Evolutionary conservation across 2,113 vertebrate species (phyloP), one percentile per base, ranked within the genome.

Genomic region (Onychorhynchus coronatus): DNA sequence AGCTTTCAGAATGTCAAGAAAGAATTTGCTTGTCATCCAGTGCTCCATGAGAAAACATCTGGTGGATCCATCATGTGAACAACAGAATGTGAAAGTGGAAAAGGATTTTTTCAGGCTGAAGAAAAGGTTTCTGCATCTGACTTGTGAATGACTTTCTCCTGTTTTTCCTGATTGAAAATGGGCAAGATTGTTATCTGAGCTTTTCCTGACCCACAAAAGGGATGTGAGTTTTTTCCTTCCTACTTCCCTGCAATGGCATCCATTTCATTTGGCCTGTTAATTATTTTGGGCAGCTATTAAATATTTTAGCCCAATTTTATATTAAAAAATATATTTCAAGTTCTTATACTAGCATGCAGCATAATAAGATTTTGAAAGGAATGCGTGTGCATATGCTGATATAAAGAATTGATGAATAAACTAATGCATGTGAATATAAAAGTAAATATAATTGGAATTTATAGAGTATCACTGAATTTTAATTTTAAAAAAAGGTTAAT

Each of bases 151-250:
- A 41, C 12, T 63, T 79, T 66, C 78, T 44, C 44, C 52, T 18
- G 24, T 11, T 66, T 91, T 59, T 71, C 28, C 28, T 86, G 50
- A 90, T 23, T 62, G 37, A 70, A 81, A 93, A 81, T 37, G 78
- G 55, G 39, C 28, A 63, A 75, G 39, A 42, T 46, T 82, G 91
- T 81, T 1, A 41, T 58, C 9, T 33, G 8, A 50, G 10, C 24
- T 83, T 76, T 91, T 63, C 74, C 61, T 89, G 73, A 63, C 13
- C 20, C 28, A 70, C 14, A 81, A 24, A 24, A 66, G 11, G 11
- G 17, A 71, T 62, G 33, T 56, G 44, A 76, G 3, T 12, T 49
- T 79, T 89, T 68, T 20, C 17, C 12, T 73, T 58, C 31, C 21
- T 14, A 14, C 3, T 3, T 5, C 3, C 5, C 35, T 41, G 5